Percentiles rank a stretch among this genome's conserved stretches.
Evolutionary conservation across 2,797 vertebrate genomes (phyloP).

Genomic region (Manis javanica): DNA sequence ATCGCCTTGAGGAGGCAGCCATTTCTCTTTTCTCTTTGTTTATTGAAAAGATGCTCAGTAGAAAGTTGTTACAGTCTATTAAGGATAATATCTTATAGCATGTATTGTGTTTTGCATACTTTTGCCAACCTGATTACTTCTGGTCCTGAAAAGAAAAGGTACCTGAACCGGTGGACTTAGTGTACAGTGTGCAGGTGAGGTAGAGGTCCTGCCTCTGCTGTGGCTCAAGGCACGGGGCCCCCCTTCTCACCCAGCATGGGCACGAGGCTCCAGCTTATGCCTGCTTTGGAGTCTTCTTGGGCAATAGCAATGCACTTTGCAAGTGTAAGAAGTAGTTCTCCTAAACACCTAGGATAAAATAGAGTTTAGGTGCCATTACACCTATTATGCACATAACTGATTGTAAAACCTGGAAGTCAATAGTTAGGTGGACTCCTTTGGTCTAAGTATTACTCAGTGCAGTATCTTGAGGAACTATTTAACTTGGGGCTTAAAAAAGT

Average conservation of each 20-base stretch:
- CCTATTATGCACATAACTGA: neutral
- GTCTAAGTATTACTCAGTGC: neutral
- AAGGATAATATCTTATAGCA: neutral
- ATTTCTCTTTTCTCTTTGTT: slow-evolving; percentile 10
- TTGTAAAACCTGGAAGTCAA: neutral
- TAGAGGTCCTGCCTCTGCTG: neutral
- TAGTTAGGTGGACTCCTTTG: neutral
- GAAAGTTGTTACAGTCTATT: neutral
- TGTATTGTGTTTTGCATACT: neutral
- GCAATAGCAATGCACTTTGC: neutral
- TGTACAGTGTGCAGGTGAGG: neutral
- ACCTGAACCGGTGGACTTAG: neutral
- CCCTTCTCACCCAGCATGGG: neutral
- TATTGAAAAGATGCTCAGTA: neutral
- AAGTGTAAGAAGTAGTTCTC: neutral
- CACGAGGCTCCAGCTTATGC: neutral
- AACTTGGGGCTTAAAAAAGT: neutral
- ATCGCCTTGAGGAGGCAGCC: neutral
- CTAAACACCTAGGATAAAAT: neutral
- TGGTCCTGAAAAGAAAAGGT: neutral
- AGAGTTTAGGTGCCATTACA: neutral
- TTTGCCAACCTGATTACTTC: neutral
- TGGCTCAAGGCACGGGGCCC: neutral
- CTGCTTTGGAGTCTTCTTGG: neutral
- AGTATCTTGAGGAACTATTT: neutral